Evolutionary conservation across 2,797 vertebrate species (phyloP).

Genomic region (Phrynocephalus forsythii): DNA sequence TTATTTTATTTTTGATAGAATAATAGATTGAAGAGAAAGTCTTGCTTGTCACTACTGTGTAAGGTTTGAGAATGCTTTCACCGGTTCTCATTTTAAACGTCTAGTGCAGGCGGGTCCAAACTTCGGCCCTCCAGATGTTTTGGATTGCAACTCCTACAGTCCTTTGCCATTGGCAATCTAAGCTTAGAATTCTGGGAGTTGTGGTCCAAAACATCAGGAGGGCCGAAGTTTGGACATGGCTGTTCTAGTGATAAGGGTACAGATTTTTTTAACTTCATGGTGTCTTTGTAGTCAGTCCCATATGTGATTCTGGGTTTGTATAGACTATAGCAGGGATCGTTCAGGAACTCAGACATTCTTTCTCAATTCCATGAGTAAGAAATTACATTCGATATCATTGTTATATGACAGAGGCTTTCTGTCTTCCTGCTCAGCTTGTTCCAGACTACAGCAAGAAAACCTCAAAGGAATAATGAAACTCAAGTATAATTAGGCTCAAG

Average conservation of each 20-base stretch:
- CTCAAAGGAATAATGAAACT: background rate
- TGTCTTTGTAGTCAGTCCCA: background rate
- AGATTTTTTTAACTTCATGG: background rate
- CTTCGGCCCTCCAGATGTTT: too few species aligned
- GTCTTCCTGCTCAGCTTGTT: background rate
- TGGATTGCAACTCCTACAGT: too few species aligned
- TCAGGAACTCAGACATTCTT: background rate
- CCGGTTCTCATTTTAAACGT: background rate
- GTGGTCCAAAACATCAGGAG: too few species aligned
- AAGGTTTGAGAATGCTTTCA: background rate
- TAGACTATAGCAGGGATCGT: background rate
- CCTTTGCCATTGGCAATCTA: too few species aligned
- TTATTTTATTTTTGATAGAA: background rate
- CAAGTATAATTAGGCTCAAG: background rate
- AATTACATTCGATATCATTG: background rate
- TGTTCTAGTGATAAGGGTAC: background rate
- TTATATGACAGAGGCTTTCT: too few species aligned
- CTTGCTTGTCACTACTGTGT: background rate
- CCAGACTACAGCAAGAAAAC: background rate
- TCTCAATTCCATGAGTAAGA: background rate
- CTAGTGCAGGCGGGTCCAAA: too few species aligned
- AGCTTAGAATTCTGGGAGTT: too few species aligned
- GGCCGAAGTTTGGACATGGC: too few species aligned
- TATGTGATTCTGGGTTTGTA: background rate
- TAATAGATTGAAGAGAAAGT: background rate